Evolutionary conservation across 1,140 invertebrate species (phyloP), one percentile per base, ranked within the genome.

Genomic region (Platyscapa corneri): DNA sequence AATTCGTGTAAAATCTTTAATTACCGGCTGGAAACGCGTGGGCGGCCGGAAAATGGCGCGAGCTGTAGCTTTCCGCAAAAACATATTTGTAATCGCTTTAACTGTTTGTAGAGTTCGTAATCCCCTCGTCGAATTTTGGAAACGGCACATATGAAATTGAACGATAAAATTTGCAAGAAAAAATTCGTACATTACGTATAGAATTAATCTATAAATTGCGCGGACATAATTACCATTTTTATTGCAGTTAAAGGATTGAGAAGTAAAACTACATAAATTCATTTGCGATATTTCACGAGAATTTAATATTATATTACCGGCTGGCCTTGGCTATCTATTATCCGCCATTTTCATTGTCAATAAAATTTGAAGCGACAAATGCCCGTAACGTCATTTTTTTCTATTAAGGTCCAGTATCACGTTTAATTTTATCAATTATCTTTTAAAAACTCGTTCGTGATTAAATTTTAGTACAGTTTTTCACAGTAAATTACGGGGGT

Each of bases 21-120:
- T 78, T 77, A 78, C 72, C 75, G 37, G 0, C 8, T 23, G 14
- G 30, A 70, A 70, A 70, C n/a, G n/a, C n/a, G 67, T 23, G 56
- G 5, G 27, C 42, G 37, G 10, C 3, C 8, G 74, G 42, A 30
- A 76, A 76, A 53, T 30, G n/a, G 42, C 46, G 23, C 46, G 46
- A 60, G 56, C 10, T 23, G 56, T 27, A 60, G 32, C n/a, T 27
- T 53, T 76, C 30, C 30, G 74, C 34, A n/a, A 79, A 81, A 81
- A 46, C 67, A 72, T 74, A 82, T 82, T 75, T 75, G 82, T 83
- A 83, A 83, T 75, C 72, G 72, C 82, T 83, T 42, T 42, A 75
- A 39, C 56, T 16, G 23, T 56, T 46, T 74, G 49, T 39, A 39
- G 49, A 12, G 16, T 23, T 32, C 49, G 65, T 70, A 72, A 46